phyloP scores from a whole-genome alignment of 2,888 invertebrate genomes.

The Chymomyza amoena region DNA sequence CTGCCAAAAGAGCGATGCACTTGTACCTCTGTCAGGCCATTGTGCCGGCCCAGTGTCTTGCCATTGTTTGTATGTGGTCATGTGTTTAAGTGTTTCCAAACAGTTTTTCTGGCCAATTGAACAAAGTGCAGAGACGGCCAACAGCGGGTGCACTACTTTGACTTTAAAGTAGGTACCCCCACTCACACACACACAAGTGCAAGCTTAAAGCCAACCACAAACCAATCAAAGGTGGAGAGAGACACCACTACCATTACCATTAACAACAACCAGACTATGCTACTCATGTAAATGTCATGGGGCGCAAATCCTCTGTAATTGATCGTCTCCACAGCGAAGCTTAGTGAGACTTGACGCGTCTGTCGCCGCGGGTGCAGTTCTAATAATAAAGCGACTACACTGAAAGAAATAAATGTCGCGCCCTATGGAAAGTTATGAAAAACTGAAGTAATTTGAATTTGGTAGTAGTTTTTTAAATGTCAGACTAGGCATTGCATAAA shows the following conservation, averaged over 20 bases:
- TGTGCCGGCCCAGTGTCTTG: neutral
- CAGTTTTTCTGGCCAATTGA: slow-evolving; percentile 69
- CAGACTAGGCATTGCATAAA: no score
- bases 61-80: slow-evolving; percentile 51
- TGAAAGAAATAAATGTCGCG: neutral
- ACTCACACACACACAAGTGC: neutral
- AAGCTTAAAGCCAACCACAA: slow-evolving; percentile 39
- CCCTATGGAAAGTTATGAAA: neutral
- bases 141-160: neutral
- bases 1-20: neutral
- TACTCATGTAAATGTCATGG: slow-evolving; percentile 65
- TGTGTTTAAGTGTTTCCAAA: slow-evolving; percentile 59
- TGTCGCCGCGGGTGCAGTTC: slow-evolving; percentile 69
- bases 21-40: neutral
- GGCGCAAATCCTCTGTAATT: slow-evolving; percentile 64
- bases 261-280: slow-evolving; percentile 31
- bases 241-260: neutral
- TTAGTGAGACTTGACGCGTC: slow-evolving; percentile 38
- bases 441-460: no score
- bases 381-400: slow-evolving; percentile 40
- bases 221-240: neutral
- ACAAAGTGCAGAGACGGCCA: slow-evolving; percentile 21
- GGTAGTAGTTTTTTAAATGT: no score
- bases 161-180: slow-evolving; percentile 7
- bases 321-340: slow-evolving; percentile 67